A percentile compares a stretch with the other conserved stretches of the same genome.
phyloP scores from a whole-genome alignment of 2,113 vertebrate genomes.

The Micromys minutus region DNA sequence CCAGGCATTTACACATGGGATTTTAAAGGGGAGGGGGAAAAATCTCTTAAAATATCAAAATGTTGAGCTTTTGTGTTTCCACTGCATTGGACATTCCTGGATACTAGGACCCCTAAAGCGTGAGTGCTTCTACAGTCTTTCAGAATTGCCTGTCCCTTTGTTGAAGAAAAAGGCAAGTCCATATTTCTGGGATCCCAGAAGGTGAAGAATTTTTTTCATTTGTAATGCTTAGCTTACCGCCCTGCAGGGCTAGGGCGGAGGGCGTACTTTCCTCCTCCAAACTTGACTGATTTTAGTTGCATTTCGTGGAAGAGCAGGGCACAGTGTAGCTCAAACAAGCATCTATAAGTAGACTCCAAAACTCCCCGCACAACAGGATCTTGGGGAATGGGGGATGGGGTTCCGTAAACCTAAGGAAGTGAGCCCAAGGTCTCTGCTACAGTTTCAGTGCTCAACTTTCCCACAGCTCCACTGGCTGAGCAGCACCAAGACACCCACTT shows the following conservation, averaged over 20 bases:
- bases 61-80: constrained; percentile 69
- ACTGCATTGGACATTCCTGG: constrained; percentile 50
- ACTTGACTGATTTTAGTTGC: constrained; percentile 44
- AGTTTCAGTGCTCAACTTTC: constrained; percentile 44
- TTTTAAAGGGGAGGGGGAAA: constrained; percentile 6
- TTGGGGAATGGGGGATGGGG: background rate
- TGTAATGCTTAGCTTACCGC: constrained; percentile 42
- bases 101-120: constrained; percentile 62
- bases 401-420: background rate
- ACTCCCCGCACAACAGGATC: background rate
- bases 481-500: background rate
- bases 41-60: constrained; percentile 69
- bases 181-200: constrained; percentile 60
- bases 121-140: constrained; percentile 52
- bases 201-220: constrained; percentile 40
- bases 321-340: background rate
- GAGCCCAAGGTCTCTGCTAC: background rate
- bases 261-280: constrained; percentile 7
- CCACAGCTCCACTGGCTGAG: background rate
- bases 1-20: constrained; percentile 46
- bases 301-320: constrained; percentile 40
- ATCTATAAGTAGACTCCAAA: background rate
- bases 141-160: constrained; percentile 57
- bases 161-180: constrained; percentile 62
- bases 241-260: background rate